Conservation (phyloP, 2,888 invertebrate genomes). For the Chymomyza caudatula region DNA sequence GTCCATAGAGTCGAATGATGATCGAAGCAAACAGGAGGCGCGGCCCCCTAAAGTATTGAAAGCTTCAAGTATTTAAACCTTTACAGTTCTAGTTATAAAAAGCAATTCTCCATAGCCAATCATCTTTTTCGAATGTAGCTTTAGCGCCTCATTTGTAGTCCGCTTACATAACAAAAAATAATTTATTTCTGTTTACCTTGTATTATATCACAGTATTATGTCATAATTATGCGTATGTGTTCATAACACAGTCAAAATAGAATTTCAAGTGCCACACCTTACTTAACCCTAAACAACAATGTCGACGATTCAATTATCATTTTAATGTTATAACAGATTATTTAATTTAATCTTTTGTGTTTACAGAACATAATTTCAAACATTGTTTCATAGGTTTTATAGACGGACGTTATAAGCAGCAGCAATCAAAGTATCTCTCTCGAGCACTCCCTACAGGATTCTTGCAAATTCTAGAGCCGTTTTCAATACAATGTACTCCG, state of each 20-base stretch:
- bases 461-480: too few relatives aligned
- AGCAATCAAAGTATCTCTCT: too few relatives aligned
- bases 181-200: background rate
- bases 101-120: background rate
- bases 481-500: too few relatives aligned
- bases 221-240: background rate
- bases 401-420: too few relatives aligned
- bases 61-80: too few relatives aligned
- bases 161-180: background rate
- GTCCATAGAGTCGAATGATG: too few relatives aligned
- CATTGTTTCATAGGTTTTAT: too few relatives aligned
- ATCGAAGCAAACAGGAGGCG: too few relatives aligned
- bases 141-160: background rate
- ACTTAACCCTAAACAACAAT: background rate
- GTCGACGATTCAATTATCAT: background rate
- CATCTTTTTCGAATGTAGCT: background rate
- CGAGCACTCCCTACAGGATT: too few relatives aligned
- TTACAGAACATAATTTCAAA: too few relatives aligned
- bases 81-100: background rate
- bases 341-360: background rate
- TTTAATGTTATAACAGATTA: background rate
- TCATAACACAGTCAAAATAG: background rate
- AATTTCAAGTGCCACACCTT: background rate
- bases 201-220: background rate
- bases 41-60: too few relatives aligned